Conservation (phyloP, 2,113 vertebrate species). For the Calonectris borealis region DNA sequence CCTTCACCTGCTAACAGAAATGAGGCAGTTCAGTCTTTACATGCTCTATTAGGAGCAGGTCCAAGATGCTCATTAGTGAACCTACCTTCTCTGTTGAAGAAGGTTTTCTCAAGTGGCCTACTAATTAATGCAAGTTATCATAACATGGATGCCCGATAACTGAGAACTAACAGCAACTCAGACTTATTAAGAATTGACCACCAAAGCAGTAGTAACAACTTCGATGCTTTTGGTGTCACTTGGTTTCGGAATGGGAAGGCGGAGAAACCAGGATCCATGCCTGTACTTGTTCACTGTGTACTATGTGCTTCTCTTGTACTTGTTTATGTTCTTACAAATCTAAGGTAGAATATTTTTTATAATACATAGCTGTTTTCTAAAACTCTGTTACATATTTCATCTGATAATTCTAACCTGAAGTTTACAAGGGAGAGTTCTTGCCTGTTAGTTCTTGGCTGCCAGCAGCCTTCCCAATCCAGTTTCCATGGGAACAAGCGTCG, state of each 20-base stretch:
- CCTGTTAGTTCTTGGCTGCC: constrained; percentile 13
- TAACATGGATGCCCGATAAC: background rate
- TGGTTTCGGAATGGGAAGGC: background rate
- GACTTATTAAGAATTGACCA: background rate
- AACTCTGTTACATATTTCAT: background rate
- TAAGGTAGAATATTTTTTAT: background rate
- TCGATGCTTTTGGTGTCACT: background rate
- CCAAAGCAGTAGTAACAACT: background rate
- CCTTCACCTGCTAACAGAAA: background rate
- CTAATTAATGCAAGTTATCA: background rate
- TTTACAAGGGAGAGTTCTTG: constrained; percentile 16
- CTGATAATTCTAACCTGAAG: constrained; percentile 1
- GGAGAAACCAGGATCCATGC: background rate
- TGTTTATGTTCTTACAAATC: background rate
- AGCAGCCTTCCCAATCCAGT: constrained; percentile 42
- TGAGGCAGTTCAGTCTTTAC: background rate
- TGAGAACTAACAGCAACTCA: background rate
- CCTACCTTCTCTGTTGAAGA: background rate
- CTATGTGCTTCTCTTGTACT: background rate
- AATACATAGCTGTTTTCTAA: background rate
- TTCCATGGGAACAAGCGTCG: constrained; percentile 65
- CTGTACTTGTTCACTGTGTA: background rate
- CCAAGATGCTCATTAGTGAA: background rate
- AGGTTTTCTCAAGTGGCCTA: background rate
- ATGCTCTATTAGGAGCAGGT: background rate